These are phyloP conservation scores for Lasioglossum villosulum DNA, from an alignment of 2,888 invertebrate genomes.

Conservation along the genomic window DNA sequence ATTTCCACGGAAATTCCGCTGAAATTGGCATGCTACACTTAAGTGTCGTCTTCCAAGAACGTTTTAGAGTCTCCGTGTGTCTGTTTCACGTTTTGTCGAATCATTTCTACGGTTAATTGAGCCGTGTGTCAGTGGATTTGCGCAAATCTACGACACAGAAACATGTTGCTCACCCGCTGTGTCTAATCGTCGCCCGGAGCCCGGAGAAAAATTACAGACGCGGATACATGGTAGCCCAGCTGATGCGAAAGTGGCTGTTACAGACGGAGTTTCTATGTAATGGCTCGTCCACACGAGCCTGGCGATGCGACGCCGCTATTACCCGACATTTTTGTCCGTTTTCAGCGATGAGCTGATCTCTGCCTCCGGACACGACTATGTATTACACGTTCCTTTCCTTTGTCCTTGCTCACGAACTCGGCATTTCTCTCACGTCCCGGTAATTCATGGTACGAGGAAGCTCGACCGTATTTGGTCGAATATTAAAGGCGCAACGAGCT, in stretches of 20 bases:
- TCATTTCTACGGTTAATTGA: not conserved
- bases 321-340: constrained; percentile 2
- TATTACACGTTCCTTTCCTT: constrained; percentile 16
- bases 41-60: not conserved
- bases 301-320: not conserved
- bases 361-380: not conserved
- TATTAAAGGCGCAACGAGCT: not conserved
- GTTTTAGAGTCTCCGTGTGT: not conserved
- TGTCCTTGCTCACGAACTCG: constrained; percentile 18
- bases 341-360: not conserved
- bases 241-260: constrained; percentile 50
- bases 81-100: not conserved
- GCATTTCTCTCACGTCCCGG: constrained; percentile 17
- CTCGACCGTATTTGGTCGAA: not conserved
- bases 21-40: not conserved
- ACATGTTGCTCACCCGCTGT: not conserved
- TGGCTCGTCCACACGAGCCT: constrained; percentile 41
- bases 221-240: constrained; percentile 44
- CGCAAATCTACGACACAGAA: not conserved
- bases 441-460: not conserved
- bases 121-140: not conserved
- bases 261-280: constrained; percentile 69
- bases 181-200: not conserved
- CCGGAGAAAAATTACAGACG: constrained; percentile 26
- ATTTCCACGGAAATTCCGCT: not conserved